phyloP scores from a whole-genome alignment of 1,140 invertebrate species.

The Ruditapes philippinarum region DNA sequence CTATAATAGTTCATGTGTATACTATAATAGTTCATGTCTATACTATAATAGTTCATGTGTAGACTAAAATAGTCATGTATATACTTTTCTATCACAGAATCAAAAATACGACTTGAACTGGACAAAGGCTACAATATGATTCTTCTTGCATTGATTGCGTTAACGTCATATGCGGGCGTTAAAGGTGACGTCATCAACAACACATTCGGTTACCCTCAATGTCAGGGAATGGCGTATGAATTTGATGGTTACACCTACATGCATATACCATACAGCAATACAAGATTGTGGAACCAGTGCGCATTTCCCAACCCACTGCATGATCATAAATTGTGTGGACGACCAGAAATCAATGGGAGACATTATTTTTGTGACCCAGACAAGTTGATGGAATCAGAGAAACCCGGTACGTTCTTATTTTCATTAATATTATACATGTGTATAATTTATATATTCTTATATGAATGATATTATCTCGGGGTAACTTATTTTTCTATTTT shows the following conservation, averaged over 20 bases:
- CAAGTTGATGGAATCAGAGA: not conserved
- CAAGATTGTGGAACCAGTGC: slow-evolving; percentile 58
- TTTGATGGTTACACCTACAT: slow-evolving; percentile 65
- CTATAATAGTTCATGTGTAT: no score
- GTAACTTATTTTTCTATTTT: no score
- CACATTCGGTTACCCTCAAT: not conserved
- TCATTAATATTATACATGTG: not conserved
- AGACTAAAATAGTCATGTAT: no score
- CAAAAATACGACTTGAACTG: no score
- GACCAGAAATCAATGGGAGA: slow-evolving; percentile 20
- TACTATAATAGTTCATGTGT: no score
- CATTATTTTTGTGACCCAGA: slow-evolving; percentile 67
- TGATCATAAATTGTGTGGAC: slow-evolving; percentile 55
- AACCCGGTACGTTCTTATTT: not conserved
- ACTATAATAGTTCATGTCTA: no score
- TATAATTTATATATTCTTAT: no score
- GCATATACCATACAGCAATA: not conserved
- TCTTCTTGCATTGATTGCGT: no score
- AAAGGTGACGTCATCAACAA: not conserved
- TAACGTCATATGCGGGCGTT: not conserved
- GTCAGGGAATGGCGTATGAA: not conserved
- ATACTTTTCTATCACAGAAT: no score
- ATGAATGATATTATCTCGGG: no score
- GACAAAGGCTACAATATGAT: no score
- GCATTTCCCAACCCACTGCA: slow-evolving; percentile 48